Conservation (phyloP, 1,140 invertebrate species). For the Drosophila sp. region DNA sequence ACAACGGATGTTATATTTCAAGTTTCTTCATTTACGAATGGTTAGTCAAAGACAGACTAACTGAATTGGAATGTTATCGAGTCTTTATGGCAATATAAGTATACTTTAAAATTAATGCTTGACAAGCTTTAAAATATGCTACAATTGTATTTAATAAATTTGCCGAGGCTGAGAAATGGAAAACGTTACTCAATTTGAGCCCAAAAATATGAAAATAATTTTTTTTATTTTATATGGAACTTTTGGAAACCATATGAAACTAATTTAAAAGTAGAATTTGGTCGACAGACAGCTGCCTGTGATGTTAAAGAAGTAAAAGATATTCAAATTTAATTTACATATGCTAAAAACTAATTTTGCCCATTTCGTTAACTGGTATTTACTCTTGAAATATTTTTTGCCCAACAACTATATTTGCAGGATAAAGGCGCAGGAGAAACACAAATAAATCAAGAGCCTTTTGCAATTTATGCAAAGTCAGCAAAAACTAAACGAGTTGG, state of each 20-base stretch:
- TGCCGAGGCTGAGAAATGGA: too few species aligned
- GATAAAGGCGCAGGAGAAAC: background rate
- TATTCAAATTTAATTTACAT: slow-evolving; percentile 73
- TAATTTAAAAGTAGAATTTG: slow-evolving; percentile 1
- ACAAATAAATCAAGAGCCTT: slow-evolving; percentile 35
- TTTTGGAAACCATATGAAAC: background rate
- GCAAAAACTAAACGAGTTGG: slow-evolving; percentile 58
- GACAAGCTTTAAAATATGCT: slow-evolving; percentile 1
- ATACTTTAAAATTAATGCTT: slow-evolving; percentile 12
- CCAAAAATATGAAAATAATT: too few species aligned
- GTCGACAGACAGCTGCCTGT: background rate
- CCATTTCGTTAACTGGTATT: slow-evolving; percentile 60
- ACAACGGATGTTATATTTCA: background rate
- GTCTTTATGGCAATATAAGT: background rate
- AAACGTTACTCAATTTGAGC: too few species aligned
- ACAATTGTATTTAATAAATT: slow-evolving; percentile 25
- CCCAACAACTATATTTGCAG: slow-evolving; percentile 35
- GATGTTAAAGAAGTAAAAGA: slow-evolving; percentile 30
- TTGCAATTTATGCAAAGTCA: slow-evolving; percentile 77
- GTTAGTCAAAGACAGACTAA: background rate
- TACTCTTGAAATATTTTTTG: slow-evolving; percentile 64
- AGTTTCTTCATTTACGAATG: slow-evolving; percentile 4
- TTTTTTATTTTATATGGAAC: too few species aligned
- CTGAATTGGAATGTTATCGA: background rate
- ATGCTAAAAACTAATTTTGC: slow-evolving; percentile 55